These are phyloP conservation scores for Cremastinae sp. DNA, from an alignment of 2,888 invertebrate genomes.

Conservation along the genomic window DNA sequence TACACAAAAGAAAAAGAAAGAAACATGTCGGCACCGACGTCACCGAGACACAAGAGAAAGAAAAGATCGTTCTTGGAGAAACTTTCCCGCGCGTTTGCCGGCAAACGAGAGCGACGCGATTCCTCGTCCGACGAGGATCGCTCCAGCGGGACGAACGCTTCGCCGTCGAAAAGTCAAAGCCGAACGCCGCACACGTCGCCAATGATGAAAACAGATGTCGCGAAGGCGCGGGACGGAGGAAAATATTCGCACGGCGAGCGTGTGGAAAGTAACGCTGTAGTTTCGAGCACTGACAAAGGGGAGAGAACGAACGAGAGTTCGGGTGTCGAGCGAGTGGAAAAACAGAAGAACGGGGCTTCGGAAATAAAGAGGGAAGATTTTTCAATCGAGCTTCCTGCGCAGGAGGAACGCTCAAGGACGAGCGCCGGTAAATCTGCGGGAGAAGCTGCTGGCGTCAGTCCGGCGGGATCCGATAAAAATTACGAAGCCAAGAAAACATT, in stretches of 20 bases:
- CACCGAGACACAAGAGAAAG: constrained; percentile 37
- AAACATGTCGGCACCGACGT: constrained; percentile 56
- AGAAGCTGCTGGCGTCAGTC: background rate
- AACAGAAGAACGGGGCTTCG: no score
- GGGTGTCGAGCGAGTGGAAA: no score
- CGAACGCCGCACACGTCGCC: no score
- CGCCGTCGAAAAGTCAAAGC: background rate
- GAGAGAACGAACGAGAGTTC: background rate
- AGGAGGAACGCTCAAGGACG: background rate
- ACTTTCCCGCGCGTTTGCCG: constrained; percentile 57
- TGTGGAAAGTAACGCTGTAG: no score
- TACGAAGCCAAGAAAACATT: constrained; percentile 49
- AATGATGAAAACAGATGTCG: no score
- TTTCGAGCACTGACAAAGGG: background rate
- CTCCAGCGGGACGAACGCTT: background rate
- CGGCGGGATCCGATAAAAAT: constrained; percentile 49
- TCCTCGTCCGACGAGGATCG: background rate
- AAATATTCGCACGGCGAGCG: no score
- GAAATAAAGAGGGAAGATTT: background rate
- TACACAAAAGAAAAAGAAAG: background rate
- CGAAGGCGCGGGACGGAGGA: no score
- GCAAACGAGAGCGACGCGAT: constrained; percentile 31
- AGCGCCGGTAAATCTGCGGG: background rate
- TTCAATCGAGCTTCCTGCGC: background rate
- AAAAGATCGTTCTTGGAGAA: constrained; percentile 64